phyloP scores from a whole-genome alignment of 2,888 invertebrate species.

The Agriopis aurantiaria region DNA sequence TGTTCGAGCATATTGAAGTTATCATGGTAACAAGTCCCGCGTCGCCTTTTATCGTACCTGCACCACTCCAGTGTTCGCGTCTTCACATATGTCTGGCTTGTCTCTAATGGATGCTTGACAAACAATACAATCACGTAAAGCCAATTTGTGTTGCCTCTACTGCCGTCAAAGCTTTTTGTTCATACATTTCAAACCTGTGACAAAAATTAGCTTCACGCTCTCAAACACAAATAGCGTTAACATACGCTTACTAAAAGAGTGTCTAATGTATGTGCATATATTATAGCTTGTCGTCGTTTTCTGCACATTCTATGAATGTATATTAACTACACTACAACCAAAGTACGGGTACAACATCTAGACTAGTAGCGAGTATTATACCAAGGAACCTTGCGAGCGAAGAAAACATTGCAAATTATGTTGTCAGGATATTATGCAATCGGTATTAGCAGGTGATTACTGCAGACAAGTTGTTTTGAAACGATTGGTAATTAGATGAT shows the following conservation, averaged over 20 bases:
- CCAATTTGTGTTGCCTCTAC: constrained; percentile 34
- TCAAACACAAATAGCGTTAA: constrained; percentile 29
- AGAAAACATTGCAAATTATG: not conserved
- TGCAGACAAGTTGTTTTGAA: constrained; percentile 12
- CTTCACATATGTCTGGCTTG: not conserved
- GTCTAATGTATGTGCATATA: constrained; percentile 41
- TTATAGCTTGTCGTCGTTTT: constrained; percentile 17
- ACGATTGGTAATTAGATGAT: constrained; percentile 5
- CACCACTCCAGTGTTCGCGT: not conserved
- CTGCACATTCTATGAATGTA: not conserved
- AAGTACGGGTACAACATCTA: not conserved
- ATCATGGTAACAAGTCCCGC: not conserved
- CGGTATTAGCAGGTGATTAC: constrained; percentile 3
- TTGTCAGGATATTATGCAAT: constrained; percentile 4
- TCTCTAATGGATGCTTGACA: constrained; percentile 13
- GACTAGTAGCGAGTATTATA: not conserved
- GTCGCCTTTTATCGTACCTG: not conserved
- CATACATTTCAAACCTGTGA: constrained; percentile 24
- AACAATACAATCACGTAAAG: constrained; percentile 33
- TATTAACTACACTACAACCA: not conserved
- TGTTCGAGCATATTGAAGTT: not conserved
- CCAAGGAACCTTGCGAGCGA: not conserved
- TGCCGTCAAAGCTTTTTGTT: constrained; percentile 32
- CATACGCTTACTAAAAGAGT: constrained; percentile 32
- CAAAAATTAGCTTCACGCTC: constrained; percentile 36